Percentiles rank a stretch among this genome's conserved stretches.
Conservation (phyloP, 2,888 invertebrate genomes). For the Tetranychus piercei region DNA sequence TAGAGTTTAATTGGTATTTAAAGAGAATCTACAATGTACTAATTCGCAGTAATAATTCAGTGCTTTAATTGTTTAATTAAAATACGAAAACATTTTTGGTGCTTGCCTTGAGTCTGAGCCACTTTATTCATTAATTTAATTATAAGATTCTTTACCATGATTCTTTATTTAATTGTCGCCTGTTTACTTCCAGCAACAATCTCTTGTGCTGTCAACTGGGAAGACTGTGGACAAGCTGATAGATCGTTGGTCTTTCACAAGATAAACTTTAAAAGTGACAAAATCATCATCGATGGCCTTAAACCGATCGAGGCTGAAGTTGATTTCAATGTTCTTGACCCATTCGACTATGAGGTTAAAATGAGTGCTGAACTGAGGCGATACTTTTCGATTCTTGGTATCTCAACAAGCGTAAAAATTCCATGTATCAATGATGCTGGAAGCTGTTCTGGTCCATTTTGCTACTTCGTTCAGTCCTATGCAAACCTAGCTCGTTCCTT, state of each 20-base stretch:
- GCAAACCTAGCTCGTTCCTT: neutral
- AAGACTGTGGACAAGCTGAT: neutral
- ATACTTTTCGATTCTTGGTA: neutral
- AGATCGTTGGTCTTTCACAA: neutral
- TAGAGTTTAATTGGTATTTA: too few species aligned
- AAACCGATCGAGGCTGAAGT: neutral
- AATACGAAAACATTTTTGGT: too few species aligned
- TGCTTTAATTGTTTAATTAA: too few species aligned
- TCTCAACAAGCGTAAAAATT: neutral
- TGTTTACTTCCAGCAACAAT: neutral
- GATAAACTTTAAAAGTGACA: neutral
- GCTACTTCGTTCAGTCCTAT: neutral
- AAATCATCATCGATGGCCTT: neutral
- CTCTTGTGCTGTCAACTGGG: neutral
- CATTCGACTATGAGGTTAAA: neutral
- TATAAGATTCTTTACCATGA: neutral
- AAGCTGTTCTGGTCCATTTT: neutral
- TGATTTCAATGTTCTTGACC: neutral
- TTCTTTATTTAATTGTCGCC: neutral
- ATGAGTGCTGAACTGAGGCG: neutral
- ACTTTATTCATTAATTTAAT: neutral
- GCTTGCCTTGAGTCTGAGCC: too few species aligned
- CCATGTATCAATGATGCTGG: neutral
- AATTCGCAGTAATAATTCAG: too few species aligned
- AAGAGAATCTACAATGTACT: too few species aligned